Base-by-base conservation (phyloP, 2,888 invertebrate genomes). In the Willowsia nigromaculata region DNA sequence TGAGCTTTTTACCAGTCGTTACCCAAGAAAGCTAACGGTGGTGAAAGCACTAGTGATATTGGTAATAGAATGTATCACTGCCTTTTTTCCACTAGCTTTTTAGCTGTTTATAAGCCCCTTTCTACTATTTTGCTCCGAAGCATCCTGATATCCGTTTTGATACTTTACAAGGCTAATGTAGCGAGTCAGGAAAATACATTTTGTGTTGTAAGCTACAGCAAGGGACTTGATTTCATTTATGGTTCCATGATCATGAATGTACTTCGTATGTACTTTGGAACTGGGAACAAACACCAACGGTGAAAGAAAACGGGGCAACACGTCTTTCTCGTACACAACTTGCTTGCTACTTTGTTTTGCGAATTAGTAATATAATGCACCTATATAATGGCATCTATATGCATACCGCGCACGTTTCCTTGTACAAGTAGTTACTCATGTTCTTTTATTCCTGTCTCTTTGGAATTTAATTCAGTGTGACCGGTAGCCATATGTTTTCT, bases 401-500 rank as follows among this genome's bases (percentile, higher is more conserved):
- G 40, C 40, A 40, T n/a, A n/a, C n/a, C n/a, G n/a, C n/a, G n/a
- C n/a, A n/a, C n/a, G n/a, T n/a, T n/a, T n/a, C n/a, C n/a, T n/a
- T n/a, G n/a, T n/a, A n/a, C n/a, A n/a, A n/a, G 9, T 37, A 33
- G 13, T 62, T 33, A 3, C 33, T 62, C 62, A 62, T 30, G n/a
- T 30, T 5, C 47, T 74, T 47, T 74, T 47, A 47, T 74, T 62
- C 62, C 25, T 47, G 43, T n/a, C 78, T 27, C 78, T 56, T 78
- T 78, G 78, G 78, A 78, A 78, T 78, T 78, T 78, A 78, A 78
- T 78, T 78, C 78, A 11, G 78, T 30, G 53, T 78, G 78, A 78
- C 78, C 53, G 53, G 30, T 56, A 33, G 56, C 78, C 78, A 78
- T 78, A 78, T 78, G 78, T 27, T 78, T 27, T 78, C 18, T 18